Evolutionary conservation across 2,797 vertebrate species (phyloP), one percentile per base, ranked within the genome.

Genomic region (Macropodus opercularis): DNA sequence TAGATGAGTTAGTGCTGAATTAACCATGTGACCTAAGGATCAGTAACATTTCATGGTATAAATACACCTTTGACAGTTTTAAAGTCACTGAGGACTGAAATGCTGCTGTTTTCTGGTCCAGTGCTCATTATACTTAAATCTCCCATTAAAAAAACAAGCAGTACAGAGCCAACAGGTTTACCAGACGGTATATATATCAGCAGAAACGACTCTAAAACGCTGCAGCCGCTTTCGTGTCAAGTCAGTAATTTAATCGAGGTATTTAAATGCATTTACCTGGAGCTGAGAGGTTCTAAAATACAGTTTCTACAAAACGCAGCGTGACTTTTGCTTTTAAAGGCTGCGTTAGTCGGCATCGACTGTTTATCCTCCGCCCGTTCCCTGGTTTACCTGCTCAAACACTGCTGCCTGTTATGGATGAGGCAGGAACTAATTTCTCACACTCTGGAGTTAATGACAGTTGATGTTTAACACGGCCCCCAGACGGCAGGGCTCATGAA

Each of bases 391-490:
- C 63, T 66, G 67, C 68, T 63, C 58, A 46, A 72, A 58, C 31
- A 47, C 74, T 3, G 62, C 69, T 50, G 76, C 81, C 77, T 83
- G 84, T 85, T 78, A 71, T 63, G 68, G 64, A 62, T 78, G 76
- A 62, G 71, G 72, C 44, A 15, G 66, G 53, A 83, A 87, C 71
- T 79, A 50, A 85, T 88, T 82, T 80, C 73, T 87, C 79, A 64
- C 55, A 38, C 78, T 72, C 49, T 21, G 32, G 46, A 77, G 77
- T 86, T 89, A 89, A 88, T 84, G 83, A 83, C 79, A 83, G 83
- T 73, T 82, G 83, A 85, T 87, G 85, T 85, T 80, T 69, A 84
- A 89, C 85, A 85, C 74, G 53, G 71, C 88, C 81, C 82, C 83
- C 69, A 75, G 84, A 78, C 66, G 3, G 77, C 81, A 8, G 70